A percentile compares a stretch with the other conserved stretches of the same genome.
Conservation (phyloP, 2,888 invertebrate genomes). For the Thereva nobilitata region DNA sequence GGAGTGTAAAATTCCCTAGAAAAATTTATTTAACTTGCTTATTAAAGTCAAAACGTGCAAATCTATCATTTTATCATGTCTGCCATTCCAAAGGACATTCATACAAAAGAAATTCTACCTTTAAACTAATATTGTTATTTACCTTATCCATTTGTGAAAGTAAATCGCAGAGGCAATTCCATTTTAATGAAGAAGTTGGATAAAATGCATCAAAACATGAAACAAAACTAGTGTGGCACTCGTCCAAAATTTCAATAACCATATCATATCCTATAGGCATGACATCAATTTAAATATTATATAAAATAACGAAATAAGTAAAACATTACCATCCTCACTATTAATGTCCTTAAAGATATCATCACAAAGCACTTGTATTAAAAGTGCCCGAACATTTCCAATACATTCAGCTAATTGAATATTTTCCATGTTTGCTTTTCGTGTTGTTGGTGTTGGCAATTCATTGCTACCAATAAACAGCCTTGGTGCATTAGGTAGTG, state of each 20-base stretch:
- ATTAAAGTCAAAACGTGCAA: no score
- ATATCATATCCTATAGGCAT: slow-evolving; percentile 61
- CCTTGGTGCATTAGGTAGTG: slow-evolving; percentile 41
- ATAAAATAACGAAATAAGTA: not conserved
- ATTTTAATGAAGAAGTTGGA: slow-evolving; percentile 89
- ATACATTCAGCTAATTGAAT: slow-evolving; percentile 82
- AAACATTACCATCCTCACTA: slow-evolving; percentile 51
- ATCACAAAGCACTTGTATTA: slow-evolving; percentile 83
- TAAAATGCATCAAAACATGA: slow-evolving; percentile 95
- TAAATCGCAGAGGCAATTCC: slow-evolving; percentile 87
- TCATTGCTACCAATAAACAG: slow-evolving; percentile 44
- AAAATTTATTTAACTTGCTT: not conserved
- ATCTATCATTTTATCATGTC: no score
- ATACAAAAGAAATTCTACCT: no score
- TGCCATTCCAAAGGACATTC: no score
- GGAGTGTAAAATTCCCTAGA: slow-evolving; percentile 52
- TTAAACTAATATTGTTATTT: slow-evolving; percentile 43
- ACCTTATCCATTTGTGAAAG: slow-evolving; percentile 73
- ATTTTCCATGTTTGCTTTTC: slow-evolving; percentile 63
- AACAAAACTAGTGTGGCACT: slow-evolving; percentile 88
- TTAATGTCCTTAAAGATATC: slow-evolving; percentile 60
- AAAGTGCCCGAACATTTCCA: slow-evolving; percentile 78
- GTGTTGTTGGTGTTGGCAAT: slow-evolving; percentile 44
- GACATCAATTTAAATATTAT: slow-evolving; percentile 4
- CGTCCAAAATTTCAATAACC: slow-evolving; percentile 77